Evolutionary conservation across 2,888 invertebrate genomes (phyloP).

Genomic region (Drosophila crucigera): DNA sequence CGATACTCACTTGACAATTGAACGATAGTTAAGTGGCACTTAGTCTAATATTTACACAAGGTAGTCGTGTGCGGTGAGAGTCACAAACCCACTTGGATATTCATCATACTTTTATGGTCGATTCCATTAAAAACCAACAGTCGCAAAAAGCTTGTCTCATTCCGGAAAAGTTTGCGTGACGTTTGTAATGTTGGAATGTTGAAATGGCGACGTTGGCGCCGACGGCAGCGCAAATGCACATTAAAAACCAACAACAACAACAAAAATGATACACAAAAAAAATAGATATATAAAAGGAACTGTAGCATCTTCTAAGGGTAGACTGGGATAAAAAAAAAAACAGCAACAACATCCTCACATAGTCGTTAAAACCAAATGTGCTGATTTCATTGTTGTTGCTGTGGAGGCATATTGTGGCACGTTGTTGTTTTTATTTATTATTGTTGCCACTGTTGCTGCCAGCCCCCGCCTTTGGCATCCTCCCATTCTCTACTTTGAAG

Average conservation of each 20-base stretch:
- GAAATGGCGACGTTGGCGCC: conserved; percentile 60
- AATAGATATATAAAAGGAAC: conserved; percentile 11
- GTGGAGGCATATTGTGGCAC: conserved; percentile 55
- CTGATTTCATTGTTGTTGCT: conserved; percentile 69
- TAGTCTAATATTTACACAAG: conserved; percentile 13
- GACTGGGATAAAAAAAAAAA: conserved; percentile 13
- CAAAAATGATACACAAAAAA: conserved; percentile 20
- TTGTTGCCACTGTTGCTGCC: conserved; percentile 51
- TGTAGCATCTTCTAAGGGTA: conserved; percentile 61
- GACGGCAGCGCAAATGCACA: conserved; percentile 68
- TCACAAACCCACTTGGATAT: conserved; percentile 31
- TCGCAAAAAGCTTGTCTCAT: conserved; percentile 32
- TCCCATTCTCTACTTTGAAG: neutral
- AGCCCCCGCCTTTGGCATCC: neutral
- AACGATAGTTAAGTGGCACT: neutral
- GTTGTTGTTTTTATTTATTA: conserved; percentile 54
- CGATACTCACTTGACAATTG: neutral
- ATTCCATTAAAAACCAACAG: conserved; percentile 48
- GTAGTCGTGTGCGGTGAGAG: conserved; percentile 3
- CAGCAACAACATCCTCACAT: conserved; percentile 45
- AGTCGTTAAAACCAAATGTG: conserved; percentile 80
- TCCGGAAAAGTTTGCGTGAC: conserved; percentile 50
- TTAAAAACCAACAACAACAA: conserved; percentile 65
- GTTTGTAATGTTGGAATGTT: conserved; percentile 64
- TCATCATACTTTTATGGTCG: conserved; percentile 49